Conservation (phyloP, 2,113 vertebrate genomes). For the Osmerus mordax region DNA sequence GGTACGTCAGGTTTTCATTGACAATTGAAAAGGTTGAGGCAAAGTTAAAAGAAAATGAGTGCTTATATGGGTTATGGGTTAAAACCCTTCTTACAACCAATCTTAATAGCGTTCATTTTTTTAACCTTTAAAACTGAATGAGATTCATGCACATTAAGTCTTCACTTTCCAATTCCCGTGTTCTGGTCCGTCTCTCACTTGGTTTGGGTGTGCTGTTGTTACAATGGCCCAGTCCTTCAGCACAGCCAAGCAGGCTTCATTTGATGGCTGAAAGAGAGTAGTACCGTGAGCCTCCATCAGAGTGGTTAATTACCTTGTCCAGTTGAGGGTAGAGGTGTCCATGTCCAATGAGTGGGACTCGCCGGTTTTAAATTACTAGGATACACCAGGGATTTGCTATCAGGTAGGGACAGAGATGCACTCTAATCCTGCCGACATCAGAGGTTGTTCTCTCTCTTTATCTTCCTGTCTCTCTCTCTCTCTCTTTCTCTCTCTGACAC, state of each 20-base stretch:
- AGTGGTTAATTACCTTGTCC: slow-evolving; percentile 69
- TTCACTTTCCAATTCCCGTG: slow-evolving; percentile 23
- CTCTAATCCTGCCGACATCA: slow-evolving; percentile 40
- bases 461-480: background rate
- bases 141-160: slow-evolving; percentile 1
- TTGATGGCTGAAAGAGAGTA: slow-evolving; percentile 48
- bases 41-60: slow-evolving; percentile 6
- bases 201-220: slow-evolving; percentile 26
- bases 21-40: slow-evolving; percentile 47
- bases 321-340: slow-evolving; percentile 53
- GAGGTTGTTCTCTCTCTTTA: slow-evolving; percentile 2
- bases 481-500: background rate
- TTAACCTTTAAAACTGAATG: background rate
- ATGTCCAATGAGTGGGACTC: slow-evolving; percentile 16
- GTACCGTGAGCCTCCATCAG: slow-evolving; percentile 65
- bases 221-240: slow-evolving; percentile 44
- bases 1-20: background rate
- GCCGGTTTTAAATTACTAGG: slow-evolving; percentile 31
- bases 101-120: too few relatives aligned
- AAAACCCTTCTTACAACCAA: background rate
- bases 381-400: slow-evolving; percentile 42
- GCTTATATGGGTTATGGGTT: background rate
- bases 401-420: slow-evolving; percentile 29
- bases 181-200: slow-evolving; percentile 17
- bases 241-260: slow-evolving; percentile 40